Base-by-base conservation (phyloP, 2,797 vertebrate species). In the Sphenodon punctatus region DNA sequence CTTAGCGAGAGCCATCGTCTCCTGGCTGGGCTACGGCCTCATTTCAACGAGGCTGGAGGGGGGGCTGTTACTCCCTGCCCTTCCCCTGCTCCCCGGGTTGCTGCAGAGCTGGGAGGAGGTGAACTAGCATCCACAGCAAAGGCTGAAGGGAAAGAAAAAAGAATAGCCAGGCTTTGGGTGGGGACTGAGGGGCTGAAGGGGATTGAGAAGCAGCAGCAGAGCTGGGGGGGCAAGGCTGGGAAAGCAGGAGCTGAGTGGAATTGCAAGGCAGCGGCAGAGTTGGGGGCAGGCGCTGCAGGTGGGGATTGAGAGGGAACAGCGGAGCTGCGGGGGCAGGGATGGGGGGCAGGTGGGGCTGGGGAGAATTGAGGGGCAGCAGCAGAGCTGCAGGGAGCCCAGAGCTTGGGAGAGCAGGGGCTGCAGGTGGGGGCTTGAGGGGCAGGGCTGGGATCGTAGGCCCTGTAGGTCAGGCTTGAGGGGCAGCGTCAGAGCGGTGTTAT, bases 51-150 rank as follows among this genome's bases (percentile, higher is more conserved):
- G n/a, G n/a, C n/a, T n/a, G n/a, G n/a, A n/a, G n/a, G n/a, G n/a
- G n/a, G n/a, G 87, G 45, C 46, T 2, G 49, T 76, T 41, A 8
- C 36, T 19, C 22, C 16, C 38, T 42, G 34, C 53, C 55, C 80
- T 80, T 75, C 64, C 85, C 59, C 48, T 64, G 55, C 59, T 85
- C 75, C 65, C 38, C 43, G 61, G 14, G 72, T 64, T 20, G 48
- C 25, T 66, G 65, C 59, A 48, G 79, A 67, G 58, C 53, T 60
- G n/a, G 64, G 64, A 59, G 23, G 53, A 49, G 25, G n/a, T 7
- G 36, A 63, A 53, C 32, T 67, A 34, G 30, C 22, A 12, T 65
- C 9, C n/a, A n/a, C 30, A 76, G 20, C 59, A 71, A 61, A 63
- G 10, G 64, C 43, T 61, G 60, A 38, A 25, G 60, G 27, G n/a